phyloP scores from a whole-genome alignment of 2,797 vertebrate genomes.

The Halcyon leucocephala region DNA sequence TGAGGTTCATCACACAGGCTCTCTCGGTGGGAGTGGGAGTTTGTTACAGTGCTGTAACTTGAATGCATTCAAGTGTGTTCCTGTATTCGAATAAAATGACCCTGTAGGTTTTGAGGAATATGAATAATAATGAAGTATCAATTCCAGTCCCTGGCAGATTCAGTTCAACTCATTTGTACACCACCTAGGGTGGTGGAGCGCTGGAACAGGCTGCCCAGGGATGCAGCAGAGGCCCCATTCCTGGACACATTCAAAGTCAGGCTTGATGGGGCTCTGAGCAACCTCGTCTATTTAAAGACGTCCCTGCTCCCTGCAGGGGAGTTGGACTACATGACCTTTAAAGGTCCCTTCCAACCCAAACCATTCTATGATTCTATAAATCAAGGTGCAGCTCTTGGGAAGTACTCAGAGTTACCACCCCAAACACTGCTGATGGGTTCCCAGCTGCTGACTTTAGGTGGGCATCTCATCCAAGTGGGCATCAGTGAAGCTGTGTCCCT shows the following conservation, averaged over 20 bases:
- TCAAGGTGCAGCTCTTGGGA: not conserved
- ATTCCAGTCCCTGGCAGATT: not conserved
- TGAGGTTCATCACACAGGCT: not conserved
- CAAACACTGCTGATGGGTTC: accelerated
- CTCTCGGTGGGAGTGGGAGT: not conserved
- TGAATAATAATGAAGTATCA: not conserved
- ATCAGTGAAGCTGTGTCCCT: not conserved
- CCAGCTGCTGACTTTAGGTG: not conserved
- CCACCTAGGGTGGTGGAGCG: too few species aligned
- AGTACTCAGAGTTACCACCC: not conserved
- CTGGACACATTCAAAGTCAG: too few species aligned
- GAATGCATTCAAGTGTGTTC: not conserved
- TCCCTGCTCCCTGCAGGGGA: not conserved
- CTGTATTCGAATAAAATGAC: not conserved
- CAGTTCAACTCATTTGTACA: not conserved
- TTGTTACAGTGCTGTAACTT: not conserved
- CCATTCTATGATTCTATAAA: not conserved
- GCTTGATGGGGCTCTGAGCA: too few species aligned
- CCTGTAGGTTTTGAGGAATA: not conserved
- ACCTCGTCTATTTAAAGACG: too few species aligned
- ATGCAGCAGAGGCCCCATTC: too few species aligned
- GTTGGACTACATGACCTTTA: not conserved
- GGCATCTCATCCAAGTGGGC: not conserved
- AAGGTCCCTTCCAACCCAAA: not conserved
- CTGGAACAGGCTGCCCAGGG: too few species aligned